Conservation (phyloP, 1,140 invertebrate species). For the Aphidius gifuensis region DNA sequence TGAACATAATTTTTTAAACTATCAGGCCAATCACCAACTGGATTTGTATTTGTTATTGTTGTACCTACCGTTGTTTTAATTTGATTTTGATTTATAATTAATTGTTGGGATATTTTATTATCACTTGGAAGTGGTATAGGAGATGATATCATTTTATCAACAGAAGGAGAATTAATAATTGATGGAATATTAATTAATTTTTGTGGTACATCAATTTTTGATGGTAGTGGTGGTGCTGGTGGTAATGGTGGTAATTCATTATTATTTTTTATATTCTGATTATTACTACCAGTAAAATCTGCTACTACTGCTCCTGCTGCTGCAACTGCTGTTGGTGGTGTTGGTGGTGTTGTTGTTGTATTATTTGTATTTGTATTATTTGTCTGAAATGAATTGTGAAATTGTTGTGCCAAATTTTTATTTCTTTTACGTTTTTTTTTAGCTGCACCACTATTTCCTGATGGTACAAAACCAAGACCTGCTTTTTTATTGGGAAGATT, state of each 20-base stretch:
- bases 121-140: no score
- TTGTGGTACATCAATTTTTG: no score
- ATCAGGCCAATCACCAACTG: slow-evolving; percentile 66
- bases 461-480: slow-evolving; percentile 49
- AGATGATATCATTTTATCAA: no score
- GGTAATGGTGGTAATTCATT: slow-evolving; percentile 58
- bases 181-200: no score
- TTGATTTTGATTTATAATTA: slow-evolving; percentile 22
- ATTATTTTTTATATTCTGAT: slow-evolving; percentile 27
- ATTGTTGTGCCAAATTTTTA: slow-evolving; percentile 60
- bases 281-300: no score
- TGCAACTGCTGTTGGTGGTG: background rate
- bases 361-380: slow-evolving; percentile 38
- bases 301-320: background rate
- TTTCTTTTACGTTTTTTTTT: slow-evolving; percentile 76
- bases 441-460: slow-evolving; percentile 58
- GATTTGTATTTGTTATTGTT: slow-evolving; percentile 37
- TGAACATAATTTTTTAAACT: slow-evolving; percentile 82
- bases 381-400: slow-evolving; percentile 41
- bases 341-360: slow-evolving; percentile 22
- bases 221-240: slow-evolving; percentile 41
- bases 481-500: slow-evolving; percentile 60
- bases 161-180: no score
- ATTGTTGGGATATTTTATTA: slow-evolving; percentile 33
- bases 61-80: slow-evolving; percentile 34